A percentile compares a stretch with the other conserved stretches of the same genome.
Evolutionary conservation across 2,797 vertebrate genomes (phyloP).

Genomic region (Hippoglossus hippoglossus): DNA sequence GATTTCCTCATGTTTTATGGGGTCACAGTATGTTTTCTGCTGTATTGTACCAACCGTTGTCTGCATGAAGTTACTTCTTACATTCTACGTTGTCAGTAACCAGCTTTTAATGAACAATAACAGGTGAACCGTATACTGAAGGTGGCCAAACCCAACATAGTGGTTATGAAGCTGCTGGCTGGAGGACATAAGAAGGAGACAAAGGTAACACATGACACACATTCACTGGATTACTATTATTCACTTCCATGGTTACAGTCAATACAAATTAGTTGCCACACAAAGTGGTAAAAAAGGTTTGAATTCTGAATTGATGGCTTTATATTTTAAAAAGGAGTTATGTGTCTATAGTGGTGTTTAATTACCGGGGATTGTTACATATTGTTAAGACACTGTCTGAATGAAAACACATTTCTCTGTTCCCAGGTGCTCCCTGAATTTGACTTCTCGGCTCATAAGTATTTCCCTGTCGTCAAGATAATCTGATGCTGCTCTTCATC

Average conservation of each 20-base stretch:
- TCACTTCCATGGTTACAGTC: background rate
- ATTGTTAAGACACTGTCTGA: background rate
- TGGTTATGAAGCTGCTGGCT: slow-evolving; percentile 97
- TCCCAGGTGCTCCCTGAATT: slow-evolving; percentile 95
- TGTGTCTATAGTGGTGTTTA: background rate
- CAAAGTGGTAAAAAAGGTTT: background rate
- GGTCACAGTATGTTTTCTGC: background rate
- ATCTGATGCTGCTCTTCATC: slow-evolving; percentile 72
- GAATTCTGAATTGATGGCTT: background rate
- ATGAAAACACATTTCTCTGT: slow-evolving; percentile 21
- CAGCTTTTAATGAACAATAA: slow-evolving; percentile 28
- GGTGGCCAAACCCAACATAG: slow-evolving; percentile 98
- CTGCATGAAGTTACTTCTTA: background rate
- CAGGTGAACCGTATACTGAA: slow-evolving; percentile 96
- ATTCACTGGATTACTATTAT: background rate
- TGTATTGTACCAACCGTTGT: background rate
- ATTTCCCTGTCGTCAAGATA: slow-evolving; percentile 98
- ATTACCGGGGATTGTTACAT: background rate
- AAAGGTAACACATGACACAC: slow-evolving; percentile 85
- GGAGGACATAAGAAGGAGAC: slow-evolving; percentile 99
- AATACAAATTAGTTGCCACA: background rate
- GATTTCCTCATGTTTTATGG: background rate
- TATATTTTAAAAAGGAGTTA: no score
- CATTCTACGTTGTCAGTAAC: slow-evolving; percentile 10
- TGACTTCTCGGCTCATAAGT: slow-evolving; percentile 98